Base-by-base conservation (phyloP, 2,888 invertebrate genomes). In the Agrenia bidenticulata region DNA sequence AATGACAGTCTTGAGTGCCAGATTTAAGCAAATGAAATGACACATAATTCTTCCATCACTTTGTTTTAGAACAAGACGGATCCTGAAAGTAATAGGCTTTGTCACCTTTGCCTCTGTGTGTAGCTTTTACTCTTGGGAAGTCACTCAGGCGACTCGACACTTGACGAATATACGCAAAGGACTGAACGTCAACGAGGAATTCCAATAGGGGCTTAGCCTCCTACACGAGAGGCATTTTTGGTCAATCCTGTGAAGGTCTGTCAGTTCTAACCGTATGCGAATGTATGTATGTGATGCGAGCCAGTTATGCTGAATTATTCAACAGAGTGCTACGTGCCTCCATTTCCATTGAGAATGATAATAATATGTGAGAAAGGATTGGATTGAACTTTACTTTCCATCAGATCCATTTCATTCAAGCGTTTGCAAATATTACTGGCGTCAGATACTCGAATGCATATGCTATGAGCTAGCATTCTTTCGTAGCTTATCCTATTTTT, bases 261-360 rank as follows among this genome's bases (percentile, higher is more conserved):
- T 45, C 45, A 17, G n/a, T 19, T n/a, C 15, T 5, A 5, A 15
- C 15, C 45, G 5, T 45, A 45, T 19, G 5, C n/a, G 15, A 15
- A 19, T 45, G 4, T 17, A 45, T 45, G n/a, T 15, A 45, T 45
- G 19, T 45, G 45, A 45, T 24, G 24, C 5, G 51, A 26, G 19
- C 19, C 24, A 21, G 51, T 51, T 51, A 51, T 51, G n/a, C 32
- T 55, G 55, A 55, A 55, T 55, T 27, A 55, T 55, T 55, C 55
- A 55, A 27, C 32, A 19, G 26, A 55, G 13, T 17, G 17, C n/a
- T 55, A 27, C 55, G 55, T 55, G 55, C 55, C 32, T 55, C 27
- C 27, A 55, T 55, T 55, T 55, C 55, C 55, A 55, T 55, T 32
- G 32, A 55, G 37, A 32, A 55, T 55, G 55, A 55, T 27, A 55